phyloP scores from a whole-genome alignment of 2,888 invertebrate species.

The Scaptomyza caliginosa region DNA sequence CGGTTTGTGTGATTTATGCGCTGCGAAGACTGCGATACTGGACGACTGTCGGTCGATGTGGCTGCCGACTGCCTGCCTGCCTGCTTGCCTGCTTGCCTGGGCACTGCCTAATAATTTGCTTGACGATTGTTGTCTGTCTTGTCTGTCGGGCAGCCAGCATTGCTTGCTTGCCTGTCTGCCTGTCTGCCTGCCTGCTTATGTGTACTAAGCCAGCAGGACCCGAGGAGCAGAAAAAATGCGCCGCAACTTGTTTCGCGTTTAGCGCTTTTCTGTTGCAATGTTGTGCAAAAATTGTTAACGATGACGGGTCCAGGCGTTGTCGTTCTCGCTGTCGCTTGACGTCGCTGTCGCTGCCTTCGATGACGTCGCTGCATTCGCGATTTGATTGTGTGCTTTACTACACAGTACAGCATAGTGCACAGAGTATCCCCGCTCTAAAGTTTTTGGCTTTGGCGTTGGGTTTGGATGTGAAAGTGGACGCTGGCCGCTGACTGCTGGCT shows the following conservation, averaged over 20 bases:
- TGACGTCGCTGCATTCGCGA: slow-evolving; percentile 64
- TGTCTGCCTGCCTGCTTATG: slow-evolving; percentile 50
- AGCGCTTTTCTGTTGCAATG: slow-evolving; percentile 83
- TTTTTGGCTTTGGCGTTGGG: slow-evolving; percentile 22
- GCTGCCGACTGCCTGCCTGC: slow-evolving; percentile 67
- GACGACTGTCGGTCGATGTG: slow-evolving; percentile 77
- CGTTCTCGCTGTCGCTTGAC: slow-evolving; percentile 48
- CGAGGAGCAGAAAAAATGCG: slow-evolving; percentile 81
- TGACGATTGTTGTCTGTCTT: slow-evolving; percentile 45
- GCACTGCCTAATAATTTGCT: slow-evolving; percentile 71
- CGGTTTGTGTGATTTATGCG: slow-evolving; percentile 70
- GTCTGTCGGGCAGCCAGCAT: slow-evolving; percentile 71
- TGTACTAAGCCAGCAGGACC: slow-evolving; percentile 66
- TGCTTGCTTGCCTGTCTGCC: slow-evolving; percentile 41
- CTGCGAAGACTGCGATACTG: slow-evolving; percentile 76
- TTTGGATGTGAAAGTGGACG: slow-evolving; percentile 67
- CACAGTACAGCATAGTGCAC: slow-evolving; percentile 26
- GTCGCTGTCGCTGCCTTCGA: slow-evolving; percentile 59
- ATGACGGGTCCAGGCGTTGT: slow-evolving; percentile 71
- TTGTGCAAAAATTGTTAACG: slow-evolving; percentile 79
- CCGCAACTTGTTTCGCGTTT: slow-evolving; percentile 84
- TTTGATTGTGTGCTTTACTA: slow-evolving; percentile 57
- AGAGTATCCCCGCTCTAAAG: slow-evolving; percentile 15
- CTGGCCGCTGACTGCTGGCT: slow-evolving; percentile 31
- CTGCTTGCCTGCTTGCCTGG: slow-evolving; percentile 80